Evolutionary conservation across 2,113 vertebrate genomes (phyloP).

Genomic region (Phyllostomus hastatus): DNA sequence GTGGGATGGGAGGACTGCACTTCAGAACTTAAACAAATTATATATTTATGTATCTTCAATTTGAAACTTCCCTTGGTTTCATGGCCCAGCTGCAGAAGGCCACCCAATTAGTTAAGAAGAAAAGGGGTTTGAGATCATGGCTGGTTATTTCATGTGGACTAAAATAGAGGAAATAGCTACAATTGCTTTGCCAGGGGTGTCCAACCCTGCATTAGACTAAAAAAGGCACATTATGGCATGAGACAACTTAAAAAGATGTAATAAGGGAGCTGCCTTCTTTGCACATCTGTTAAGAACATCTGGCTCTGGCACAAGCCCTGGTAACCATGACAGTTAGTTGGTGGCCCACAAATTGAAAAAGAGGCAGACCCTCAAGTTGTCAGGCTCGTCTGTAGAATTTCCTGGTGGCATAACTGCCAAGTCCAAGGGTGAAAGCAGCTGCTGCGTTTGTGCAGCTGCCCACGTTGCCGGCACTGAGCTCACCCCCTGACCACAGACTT

Average conservation of each 20-base stretch:
- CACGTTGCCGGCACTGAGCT: neutral
- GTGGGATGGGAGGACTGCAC: neutral
- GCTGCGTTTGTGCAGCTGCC: neutral
- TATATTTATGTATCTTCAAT: conserved; percentile 17
- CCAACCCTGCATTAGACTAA: conserved; percentile 8
- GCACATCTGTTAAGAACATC: conserved; percentile 62
- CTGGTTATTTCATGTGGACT: conserved; percentile 50
- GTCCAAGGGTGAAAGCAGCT: neutral
- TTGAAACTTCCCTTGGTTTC: conserved; percentile 49
- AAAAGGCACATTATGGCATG: conserved; percentile 33
- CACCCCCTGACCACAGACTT: neutral
- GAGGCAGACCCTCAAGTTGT: neutral
- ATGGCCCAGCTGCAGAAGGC: conserved; percentile 56
- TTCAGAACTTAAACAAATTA: conserved; percentile 28
- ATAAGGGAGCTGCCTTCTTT: conserved; percentile 34
- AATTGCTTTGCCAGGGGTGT: conserved; percentile 42
- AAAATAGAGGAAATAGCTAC: conserved; percentile 63
- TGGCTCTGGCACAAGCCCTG: conserved; percentile 42
- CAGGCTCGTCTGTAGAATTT: neutral
- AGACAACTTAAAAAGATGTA: conserved; percentile 34
- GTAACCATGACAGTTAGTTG: conserved; percentile 34
- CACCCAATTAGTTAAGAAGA: conserved; percentile 70
- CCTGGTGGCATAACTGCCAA: neutral
- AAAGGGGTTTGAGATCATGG: conserved; percentile 25
- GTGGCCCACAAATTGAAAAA: conserved; percentile 38